Evolutionary conservation across 1,140 invertebrate species (phyloP), one percentile per base, ranked within the genome.

Genomic region (Bombus superbus): DNA sequence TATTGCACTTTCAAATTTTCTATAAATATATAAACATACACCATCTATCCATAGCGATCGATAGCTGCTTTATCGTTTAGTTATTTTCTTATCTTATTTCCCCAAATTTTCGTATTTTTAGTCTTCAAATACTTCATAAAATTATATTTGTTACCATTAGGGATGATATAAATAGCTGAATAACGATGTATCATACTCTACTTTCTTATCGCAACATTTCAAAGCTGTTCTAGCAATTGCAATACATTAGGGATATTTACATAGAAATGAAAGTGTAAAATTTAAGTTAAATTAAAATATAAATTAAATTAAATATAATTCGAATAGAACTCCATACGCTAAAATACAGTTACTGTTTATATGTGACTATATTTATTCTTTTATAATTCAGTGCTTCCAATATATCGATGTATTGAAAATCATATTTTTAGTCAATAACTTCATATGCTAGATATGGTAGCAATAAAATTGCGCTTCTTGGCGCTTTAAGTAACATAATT

Each of bases 391-490:
- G 3, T 28, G 59, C 28, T n/a, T 22, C 5, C 6, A 53, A 53
- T 53, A 53, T 53, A 22, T 22, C 3, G 28, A 62, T 62, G 28
- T n/a, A 22, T 47, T 13, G 18, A 22, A 77, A 42, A 44, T 13
- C 25, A 53, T 69, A 28, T 57, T 68, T 75, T 15, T n/a, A 15
- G 15, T 22, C 44, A 68, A 77, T 47, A 53, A 69, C 57, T 25
- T 68, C 10, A 13, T 38, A 35, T 10, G n/a, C 38, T 28, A 35
- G 38, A 13, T 40, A 10, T 38, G 22, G 18, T 53, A 53, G 10
- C 9, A 71, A 71, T 79, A 79, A 78, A 84, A 79, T 42, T 84
- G 47, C 38, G 57, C 35, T 83, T 79, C 40, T 44, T 66, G 47
- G 32, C 38, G 47, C 47, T 53, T 53, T 53, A 53, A 84, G 66